Evolutionary conservation across 2,113 vertebrate species (phyloP).

Genomic region (Todiramphus chloris): DNA sequence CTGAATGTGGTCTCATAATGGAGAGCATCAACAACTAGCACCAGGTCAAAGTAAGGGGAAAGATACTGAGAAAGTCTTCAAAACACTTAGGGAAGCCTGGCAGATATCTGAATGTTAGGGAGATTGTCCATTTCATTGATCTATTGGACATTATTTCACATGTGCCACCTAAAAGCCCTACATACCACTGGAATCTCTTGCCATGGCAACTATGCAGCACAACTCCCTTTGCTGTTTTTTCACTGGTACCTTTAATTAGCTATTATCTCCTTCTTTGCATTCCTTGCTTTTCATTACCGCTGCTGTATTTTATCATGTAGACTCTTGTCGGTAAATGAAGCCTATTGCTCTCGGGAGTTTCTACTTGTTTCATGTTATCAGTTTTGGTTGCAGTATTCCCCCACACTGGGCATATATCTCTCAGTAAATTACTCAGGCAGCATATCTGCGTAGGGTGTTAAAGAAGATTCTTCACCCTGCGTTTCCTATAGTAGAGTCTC

Average conservation of each 20-base stretch:
- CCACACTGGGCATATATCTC: neutral
- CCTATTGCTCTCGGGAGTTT: neutral
- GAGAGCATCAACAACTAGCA: neutral
- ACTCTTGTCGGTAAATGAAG: neutral
- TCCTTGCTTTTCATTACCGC: neutral
- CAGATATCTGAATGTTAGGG: neutral
- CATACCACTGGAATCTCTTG: neutral
- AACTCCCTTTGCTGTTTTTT: neutral
- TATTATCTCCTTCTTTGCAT: neutral
- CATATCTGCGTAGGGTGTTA: neutral
- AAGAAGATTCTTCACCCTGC: neutral
- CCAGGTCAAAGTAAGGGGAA: neutral
- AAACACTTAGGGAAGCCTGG: neutral
- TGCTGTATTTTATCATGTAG: neutral
- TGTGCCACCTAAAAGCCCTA: neutral
- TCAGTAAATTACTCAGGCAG: constrained; percentile 25
- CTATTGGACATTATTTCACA: neutral
- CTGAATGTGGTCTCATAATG: neutral
- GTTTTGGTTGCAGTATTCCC: constrained; percentile 12
- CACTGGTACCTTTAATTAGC: neutral
- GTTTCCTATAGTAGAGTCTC: neutral
- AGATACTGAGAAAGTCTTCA: neutral
- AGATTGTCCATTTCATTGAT: neutral
- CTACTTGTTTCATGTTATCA: neutral
- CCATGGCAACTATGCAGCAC: neutral